These are phyloP conservation scores for Drosophila auraria DNA, from an alignment of 1,140 invertebrate species.

Conservation along the genomic window DNA sequence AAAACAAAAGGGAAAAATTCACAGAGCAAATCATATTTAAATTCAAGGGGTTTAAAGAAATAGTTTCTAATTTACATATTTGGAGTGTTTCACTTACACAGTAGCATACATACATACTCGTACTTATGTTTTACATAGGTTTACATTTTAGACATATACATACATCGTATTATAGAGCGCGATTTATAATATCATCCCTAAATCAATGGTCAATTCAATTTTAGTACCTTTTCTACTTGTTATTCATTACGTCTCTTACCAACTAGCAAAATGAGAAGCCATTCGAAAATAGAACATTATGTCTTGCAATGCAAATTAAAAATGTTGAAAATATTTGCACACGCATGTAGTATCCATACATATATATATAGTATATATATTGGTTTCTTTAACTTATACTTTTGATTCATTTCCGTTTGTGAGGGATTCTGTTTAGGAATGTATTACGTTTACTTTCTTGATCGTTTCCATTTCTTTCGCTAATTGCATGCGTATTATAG, in stretches of 20 bases:
- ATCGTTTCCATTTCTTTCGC: slow-evolving; percentile 41
- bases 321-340: slow-evolving; percentile 41
- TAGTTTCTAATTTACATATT: slow-evolving; percentile 76
- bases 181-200: slow-evolving; percentile 49
- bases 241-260: slow-evolving; percentile 40
- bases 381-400: slow-evolving; percentile 44
- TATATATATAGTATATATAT: slow-evolving; percentile 29
- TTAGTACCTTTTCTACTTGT: slow-evolving; percentile 63
- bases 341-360: slow-evolving; percentile 23
- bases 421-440: slow-evolving; percentile 71
- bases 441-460: slow-evolving; percentile 42
- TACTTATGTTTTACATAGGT: slow-evolving; percentile 80
- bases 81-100: slow-evolving; percentile 75
- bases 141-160: slow-evolving; percentile 76
- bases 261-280: slow-evolving; percentile 56
- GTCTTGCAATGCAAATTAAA: slow-evolving; percentile 56
- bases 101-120: slow-evolving; percentile 61
- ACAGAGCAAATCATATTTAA: slow-evolving; percentile 60
- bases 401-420: slow-evolving; percentile 72
- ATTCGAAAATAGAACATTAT: slow-evolving; percentile 26
- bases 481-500: slow-evolving; percentile 37
- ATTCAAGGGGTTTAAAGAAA: slow-evolving; percentile 23
- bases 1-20: not conserved
- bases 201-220: slow-evolving; percentile 60
- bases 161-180: slow-evolving; percentile 60